Evolutionary conservation across 2,888 invertebrate species (phyloP).

Genomic region (Brachypalpus laphriformis): DNA sequence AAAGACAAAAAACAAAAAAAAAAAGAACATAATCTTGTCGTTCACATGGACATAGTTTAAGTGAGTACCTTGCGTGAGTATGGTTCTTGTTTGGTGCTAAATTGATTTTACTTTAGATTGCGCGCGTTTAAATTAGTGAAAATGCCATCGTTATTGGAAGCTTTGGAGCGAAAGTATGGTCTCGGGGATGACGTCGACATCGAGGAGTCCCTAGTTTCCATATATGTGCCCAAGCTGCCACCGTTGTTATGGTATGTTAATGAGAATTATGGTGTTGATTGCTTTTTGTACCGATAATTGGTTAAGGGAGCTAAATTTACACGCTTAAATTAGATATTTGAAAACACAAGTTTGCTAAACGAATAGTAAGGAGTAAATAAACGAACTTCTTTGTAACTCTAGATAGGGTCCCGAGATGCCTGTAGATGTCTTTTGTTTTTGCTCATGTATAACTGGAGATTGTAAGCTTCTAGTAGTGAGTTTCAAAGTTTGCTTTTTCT

Average conservation of each 20-base stretch:
- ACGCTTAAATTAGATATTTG: too few species aligned
- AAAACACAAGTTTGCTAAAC: too few species aligned
- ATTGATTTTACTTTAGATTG: conserved; percentile 9
- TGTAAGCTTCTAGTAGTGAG: too few species aligned
- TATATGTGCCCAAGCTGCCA: conserved; percentile 93
- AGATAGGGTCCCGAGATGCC: too few species aligned
- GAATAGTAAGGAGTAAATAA: too few species aligned
- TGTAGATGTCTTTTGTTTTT: too few species aligned
- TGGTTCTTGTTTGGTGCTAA: not conserved
- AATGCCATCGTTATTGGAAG: conserved; percentile 95
- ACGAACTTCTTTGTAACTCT: too few species aligned
- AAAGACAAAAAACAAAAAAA: not conserved
- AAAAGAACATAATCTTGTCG: not conserved
- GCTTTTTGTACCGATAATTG: too few species aligned
- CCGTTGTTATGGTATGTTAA: conserved; percentile 83
- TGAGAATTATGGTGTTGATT: not conserved
- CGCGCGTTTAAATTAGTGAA: not conserved
- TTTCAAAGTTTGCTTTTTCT: too few species aligned
- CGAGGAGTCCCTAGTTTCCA: conserved; percentile 86
- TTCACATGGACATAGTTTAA: conserved; percentile 40
- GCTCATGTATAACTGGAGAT: too few species aligned
- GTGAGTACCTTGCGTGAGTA: conserved; percentile 32
- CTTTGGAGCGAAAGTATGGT: conserved; percentile 94
- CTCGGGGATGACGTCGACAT: conserved; percentile 85
- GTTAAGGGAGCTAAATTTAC: too few species aligned